phyloP scores from a whole-genome alignment of 2,797 vertebrate genomes.

The Ctenosaura bakeri region DNA sequence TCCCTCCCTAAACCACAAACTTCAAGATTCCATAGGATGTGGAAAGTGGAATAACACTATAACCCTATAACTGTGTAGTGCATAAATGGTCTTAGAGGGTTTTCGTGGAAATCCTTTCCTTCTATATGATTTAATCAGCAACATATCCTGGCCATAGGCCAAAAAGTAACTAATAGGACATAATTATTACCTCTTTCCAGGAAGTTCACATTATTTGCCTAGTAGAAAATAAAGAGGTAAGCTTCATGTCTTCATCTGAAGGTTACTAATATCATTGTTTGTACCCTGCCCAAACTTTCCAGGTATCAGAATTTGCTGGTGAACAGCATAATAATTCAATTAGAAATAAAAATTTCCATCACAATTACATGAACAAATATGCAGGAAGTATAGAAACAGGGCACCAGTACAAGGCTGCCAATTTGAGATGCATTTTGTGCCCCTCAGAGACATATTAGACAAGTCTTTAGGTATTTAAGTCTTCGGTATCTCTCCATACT shows the following conservation, averaged over 20 bases:
- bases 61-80: too few species aligned
- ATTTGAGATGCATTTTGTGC: neutral
- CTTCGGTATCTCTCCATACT: neutral
- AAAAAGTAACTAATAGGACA: neutral
- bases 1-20: too few species aligned
- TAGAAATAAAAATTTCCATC: neutral
- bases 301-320: neutral
- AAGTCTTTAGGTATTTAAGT: neutral
- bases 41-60: too few species aligned
- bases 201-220: neutral
- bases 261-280: neutral
- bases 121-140: neutral
- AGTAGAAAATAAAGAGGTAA: slow-evolving; percentile 27
- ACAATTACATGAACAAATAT: neutral
- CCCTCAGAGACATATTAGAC: neutral
- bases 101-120: too few species aligned
- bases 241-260: neutral
- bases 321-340: neutral
- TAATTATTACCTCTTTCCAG: neutral
- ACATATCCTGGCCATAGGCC: neutral
- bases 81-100: too few species aligned
- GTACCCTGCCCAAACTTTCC: too few species aligned
- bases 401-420: neutral
- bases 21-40: too few species aligned
- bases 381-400: neutral